Conservation (phyloP, 2,113 vertebrate genomes). For the Odontophorus gujanensis region DNA sequence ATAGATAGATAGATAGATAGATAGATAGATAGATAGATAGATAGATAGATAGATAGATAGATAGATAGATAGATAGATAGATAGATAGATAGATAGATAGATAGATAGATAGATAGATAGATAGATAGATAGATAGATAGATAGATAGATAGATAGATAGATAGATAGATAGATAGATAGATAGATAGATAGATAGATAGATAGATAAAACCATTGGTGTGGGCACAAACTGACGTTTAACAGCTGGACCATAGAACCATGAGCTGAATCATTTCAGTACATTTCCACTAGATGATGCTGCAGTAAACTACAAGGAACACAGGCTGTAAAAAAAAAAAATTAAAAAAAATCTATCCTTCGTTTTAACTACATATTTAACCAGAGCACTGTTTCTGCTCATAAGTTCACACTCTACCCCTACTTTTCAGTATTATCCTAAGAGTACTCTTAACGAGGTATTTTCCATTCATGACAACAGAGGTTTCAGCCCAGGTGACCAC, state of each 20-base stretch:
- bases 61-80: too few species aligned
- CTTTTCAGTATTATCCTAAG: neutral
- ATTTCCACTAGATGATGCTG: constrained; percentile 16
- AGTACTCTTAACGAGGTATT: neutral
- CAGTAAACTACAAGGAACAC: neutral
- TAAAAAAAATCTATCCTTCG: fast-evolving
- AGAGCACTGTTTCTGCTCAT: neutral
- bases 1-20: too few species aligned
- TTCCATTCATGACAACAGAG: neutral
- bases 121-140: too few species aligned
- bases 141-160: too few species aligned
- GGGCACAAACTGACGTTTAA: neutral
- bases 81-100: too few species aligned
- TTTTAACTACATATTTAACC: neutral
- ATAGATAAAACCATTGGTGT: too few species aligned
- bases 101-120: too few species aligned
- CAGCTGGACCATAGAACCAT: neutral
- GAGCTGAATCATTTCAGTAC: neutral
- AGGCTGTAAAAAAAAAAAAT: fast-evolving
- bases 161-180: too few species aligned
- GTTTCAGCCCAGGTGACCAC: neutral
- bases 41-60: too few species aligned
- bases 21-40: too few species aligned
- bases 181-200: too few species aligned
- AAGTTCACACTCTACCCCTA: neutral